Base-by-base conservation (phyloP, 2,797 vertebrate species). In the Rhinichthys osculus region DNA sequence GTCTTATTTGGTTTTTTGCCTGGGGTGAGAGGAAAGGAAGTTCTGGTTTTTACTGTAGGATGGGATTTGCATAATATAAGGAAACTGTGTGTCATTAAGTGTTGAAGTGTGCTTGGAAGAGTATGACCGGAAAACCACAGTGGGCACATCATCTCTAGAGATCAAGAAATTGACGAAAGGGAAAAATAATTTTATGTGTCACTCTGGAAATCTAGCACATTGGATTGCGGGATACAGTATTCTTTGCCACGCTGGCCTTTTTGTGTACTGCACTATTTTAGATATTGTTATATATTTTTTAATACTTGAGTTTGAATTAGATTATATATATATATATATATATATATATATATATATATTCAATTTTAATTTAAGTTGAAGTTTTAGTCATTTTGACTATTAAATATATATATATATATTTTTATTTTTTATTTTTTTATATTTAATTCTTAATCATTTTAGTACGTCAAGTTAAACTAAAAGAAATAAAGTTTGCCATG, bases 21-120 rank as follows among this genome's bases (percentile, higher is more conserved):
- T 42, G 62, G 54, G 57, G 27, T 17, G 50, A 72, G 19, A 72
- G 40, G 7, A 35, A 74, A 50, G 59, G 42, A 77, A 77, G 47
- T 42, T 30, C 30, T n/a, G 8, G 2, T 38, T 76, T 19, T 27
- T 66, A 66, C 7, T 52, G 30, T 52, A 17, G 42, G 71, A 38
- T 67, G 59, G 33, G 59, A 77, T 77, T 76, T 77, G 59, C 44
- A 16, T 83, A 83, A 30, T 40, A 67, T 66, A 33, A 66, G 82
- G 72, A 84, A 84, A 77, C 82, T 14, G 27, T 19, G 70, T 16
- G 19, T 33, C 44, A 69, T 69, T 69, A 82, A 67, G 50, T 52
- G 21, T n/a, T 47, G 82, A 83, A 64, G 42, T 52, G 40, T 62
- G 19, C 7, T 4, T 50, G 70, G 70, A 64, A 62, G 21, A 38